Conservation (phyloP, 2,888 invertebrate genomes). For the Netelia virgata region DNA sequence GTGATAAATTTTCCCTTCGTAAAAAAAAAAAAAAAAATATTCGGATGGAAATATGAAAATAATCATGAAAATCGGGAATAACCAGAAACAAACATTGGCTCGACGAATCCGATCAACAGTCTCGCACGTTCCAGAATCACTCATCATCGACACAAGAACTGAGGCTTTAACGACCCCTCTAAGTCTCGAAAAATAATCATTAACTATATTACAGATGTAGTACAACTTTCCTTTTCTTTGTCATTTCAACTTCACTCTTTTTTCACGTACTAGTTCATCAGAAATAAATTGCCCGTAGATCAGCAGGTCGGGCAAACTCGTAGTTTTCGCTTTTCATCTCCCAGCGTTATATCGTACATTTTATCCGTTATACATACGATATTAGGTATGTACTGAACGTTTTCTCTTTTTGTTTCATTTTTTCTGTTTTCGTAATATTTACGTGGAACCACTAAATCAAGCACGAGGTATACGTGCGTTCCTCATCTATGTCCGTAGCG, state of each 20-base stretch:
- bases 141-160: conserved; percentile 31
- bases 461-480: conserved; percentile 53
- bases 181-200: conserved; percentile 22
- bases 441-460: conserved; percentile 52
- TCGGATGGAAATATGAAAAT: background rate
- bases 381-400: conserved; percentile 51
- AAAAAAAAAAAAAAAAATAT: conserved; percentile 1
- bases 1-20: background rate
- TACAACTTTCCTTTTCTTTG: conserved; percentile 17
- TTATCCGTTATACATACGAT: conserved; percentile 52
- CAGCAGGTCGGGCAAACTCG: conserved; percentile 30
- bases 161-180: conserved; percentile 47
- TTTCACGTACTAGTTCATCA: conserved; percentile 30
- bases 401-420: conserved; percentile 16
- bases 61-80: conserved; percentile 20
- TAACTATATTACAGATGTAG: conserved; percentile 38
- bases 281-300: conserved; percentile 7
- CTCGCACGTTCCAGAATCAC: conserved; percentile 4
- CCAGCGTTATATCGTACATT: conserved; percentile 56
- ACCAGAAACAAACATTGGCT: conserved; percentile 26
- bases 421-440: conserved; percentile 13
- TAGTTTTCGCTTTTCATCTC: conserved; percentile 26
- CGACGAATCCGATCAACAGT: conserved; percentile 29
- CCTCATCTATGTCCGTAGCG: conserved; percentile 49
- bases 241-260: conserved; percentile 33